These are phyloP conservation scores for Euthynnus affinis DNA, from an alignment of 2,797 vertebrate genomes.

Conservation along the genomic window DNA sequence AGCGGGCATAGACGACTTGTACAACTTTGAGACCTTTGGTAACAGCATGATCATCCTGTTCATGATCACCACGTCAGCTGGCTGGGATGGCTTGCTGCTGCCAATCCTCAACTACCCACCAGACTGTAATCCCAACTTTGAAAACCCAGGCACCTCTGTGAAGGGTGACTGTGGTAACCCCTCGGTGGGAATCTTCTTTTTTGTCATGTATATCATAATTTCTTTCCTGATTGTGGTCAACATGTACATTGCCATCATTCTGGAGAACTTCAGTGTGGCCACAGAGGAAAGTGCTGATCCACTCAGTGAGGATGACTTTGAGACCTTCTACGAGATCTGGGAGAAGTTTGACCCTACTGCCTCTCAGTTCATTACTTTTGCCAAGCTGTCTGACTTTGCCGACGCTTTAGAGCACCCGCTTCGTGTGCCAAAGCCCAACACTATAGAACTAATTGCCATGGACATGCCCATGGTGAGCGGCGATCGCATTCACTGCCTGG, in stretches of 20 bases:
- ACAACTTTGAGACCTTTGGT: constrained; percentile 99
- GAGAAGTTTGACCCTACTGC: constrained; percentile 99
- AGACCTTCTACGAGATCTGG: constrained; percentile 99
- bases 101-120: constrained; percentile 98
- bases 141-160: constrained; percentile 95
- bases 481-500: constrained; percentile 98
- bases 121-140: constrained; percentile 92
- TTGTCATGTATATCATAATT: constrained; percentile 99
- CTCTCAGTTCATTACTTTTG: constrained; percentile 98
- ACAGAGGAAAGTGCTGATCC: constrained; percentile 99
- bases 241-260: constrained; percentile 99
- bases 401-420: constrained; percentile 97
- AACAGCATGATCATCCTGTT: constrained; percentile 99
- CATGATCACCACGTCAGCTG: constrained; percentile 98
- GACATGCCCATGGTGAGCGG: constrained; percentile 99
- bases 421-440: constrained; percentile 98
- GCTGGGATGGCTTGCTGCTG: constrained; percentile 97
- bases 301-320: constrained; percentile 98
- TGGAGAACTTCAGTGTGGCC: constrained; percentile 99
- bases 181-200: constrained; percentile 99
- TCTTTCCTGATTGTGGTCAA: constrained; percentile 99
- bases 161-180: constrained; percentile 98
- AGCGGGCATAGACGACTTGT: constrained; percentile 97
- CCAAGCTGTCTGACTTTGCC: constrained; percentile 96
- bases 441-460: constrained; percentile 99